Conservation (phyloP, 2,113 vertebrate genomes). For the Zapornia atra region DNA sequence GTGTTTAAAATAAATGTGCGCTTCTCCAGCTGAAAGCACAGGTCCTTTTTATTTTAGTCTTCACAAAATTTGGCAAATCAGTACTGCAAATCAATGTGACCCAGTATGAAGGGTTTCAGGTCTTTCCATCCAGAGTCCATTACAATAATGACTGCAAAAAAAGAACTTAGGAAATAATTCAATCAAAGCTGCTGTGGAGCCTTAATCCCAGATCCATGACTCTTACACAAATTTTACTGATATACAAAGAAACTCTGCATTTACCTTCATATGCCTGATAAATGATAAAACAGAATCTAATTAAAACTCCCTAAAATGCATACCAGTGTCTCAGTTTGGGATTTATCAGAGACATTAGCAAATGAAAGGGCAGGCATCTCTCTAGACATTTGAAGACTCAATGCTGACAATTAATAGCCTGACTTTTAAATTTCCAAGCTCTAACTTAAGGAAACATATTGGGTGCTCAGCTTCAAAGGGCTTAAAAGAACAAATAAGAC, state of each 20-base stretch:
- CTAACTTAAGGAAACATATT: conserved; percentile 3
- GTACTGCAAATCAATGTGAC: conserved; percentile 8
- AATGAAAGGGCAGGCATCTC: conserved; percentile 1
- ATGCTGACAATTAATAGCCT: conserved; percentile 16
- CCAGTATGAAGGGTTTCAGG: neutral
- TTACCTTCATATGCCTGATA: conserved; percentile 20
- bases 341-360: conserved; percentile 30
- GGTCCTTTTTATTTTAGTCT: neutral
- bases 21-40: neutral
- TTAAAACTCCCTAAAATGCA: conserved; percentile 20
- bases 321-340: neutral
- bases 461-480: neutral
- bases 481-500: conserved; percentile 3
- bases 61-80: conserved; percentile 7
- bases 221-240: conserved; percentile 8
- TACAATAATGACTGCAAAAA: conserved; percentile 19
- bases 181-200: neutral
- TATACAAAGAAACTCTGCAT: neutral
- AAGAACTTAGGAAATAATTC: conserved; percentile 16
- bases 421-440: conserved; percentile 23
- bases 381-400: conserved; percentile 28
- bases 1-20: neutral
- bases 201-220: conserved; percentile 9
- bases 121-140: neutral
- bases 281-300: conserved; percentile 25